Base-by-base conservation (phyloP, 2,113 vertebrate species). In the Tragelaphus imberbis region DNA sequence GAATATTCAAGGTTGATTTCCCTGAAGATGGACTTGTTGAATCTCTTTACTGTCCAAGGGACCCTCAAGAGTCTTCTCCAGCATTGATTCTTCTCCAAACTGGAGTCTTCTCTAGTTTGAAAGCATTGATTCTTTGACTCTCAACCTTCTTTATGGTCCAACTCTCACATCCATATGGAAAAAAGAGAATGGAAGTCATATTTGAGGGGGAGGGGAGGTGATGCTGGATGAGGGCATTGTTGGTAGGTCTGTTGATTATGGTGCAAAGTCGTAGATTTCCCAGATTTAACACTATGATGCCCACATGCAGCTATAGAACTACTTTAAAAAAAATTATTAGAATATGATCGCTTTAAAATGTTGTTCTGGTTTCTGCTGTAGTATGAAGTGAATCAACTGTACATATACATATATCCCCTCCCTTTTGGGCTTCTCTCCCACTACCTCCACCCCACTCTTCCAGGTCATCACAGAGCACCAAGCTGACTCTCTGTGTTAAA, bases 121-220 rank as follows among this genome's bases (percentile, higher is more conserved):
- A 71, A 71, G n/a, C 65, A 71, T 21, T 36, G n/a, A 71, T 36
- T 36, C 65, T 71, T 21, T 0, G 4, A n/a, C n/a, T 36, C 68
- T 71, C 68, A 71, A 40, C 5, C 17, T 71, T 71, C n/a, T 36
- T 71, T 71, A 71, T 36, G 33, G 65, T 68, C 33, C 16, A 71
- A 12, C 19, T 36, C n/a, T 71, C n/a, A 71, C 19, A 40, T 12
- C 10, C 68, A 23, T 23, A 71, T 5, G 36, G 68, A 40, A 40
- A 40, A 33, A n/a, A n/a, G 88, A 40, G 44, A 90, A 6, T 80
- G 5, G 10, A 87, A 95, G 8, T 89, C 30, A 56, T 7, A 95
- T 27, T 56, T 25, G 23, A 40, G 28, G 1, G 0, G 0, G 23
- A 8, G 0, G 2, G 16, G 47, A 30, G 23, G 13, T 68, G 5